Evolutionary conservation across 2,888 invertebrate species (phyloP), one percentile per base, ranked within the genome.

Genomic region (Trissolcus japonicus): DNA sequence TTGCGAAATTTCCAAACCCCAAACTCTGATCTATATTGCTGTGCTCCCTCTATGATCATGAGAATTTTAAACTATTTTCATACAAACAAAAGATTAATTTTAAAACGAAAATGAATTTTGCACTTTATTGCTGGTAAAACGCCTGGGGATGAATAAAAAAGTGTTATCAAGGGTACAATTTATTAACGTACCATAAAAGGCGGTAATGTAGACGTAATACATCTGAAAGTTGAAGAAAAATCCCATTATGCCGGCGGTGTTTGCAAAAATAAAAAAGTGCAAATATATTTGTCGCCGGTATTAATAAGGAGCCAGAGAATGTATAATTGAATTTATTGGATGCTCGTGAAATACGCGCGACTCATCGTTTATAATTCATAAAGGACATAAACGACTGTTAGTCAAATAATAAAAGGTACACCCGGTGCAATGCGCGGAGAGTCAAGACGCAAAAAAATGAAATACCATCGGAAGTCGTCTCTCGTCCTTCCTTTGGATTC

Each of bases 401-500:
- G 56, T 50, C 61, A 29, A 59, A 69, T 69, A 68, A 69, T 75
- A 75, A 77, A 77, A 72, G 61, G 40, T 73, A 73, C 67, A 73
- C 77, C 69, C 66, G 69, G 73, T 78, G 69, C 54, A 76, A 57
- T 53, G 56, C 68, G 14, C 57, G 29, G 25, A 29, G 53, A 14
- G n/a, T 9, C 50, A 46, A 29, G 57, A 62, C 56, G 56, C 50
- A 67, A 71, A 71, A 65, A 69, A 75, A 65, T 67, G 62, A 75
- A 71, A 78, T 71, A 67, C 67, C 66, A 78, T 79, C 80, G 78
- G 80, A 80, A 84, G 85, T 85, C 85, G 83, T 83, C 80, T 84
- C 61, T 83, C 85, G 85, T 84, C 85, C 85, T 86, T 86, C 83
- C 74, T 80, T 79, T 79, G 82, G 80, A 79, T 60, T 62, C 76